Evolutionary conservation across 1,140 invertebrate genomes (phyloP), one percentile per base, ranked within the genome.

Genomic region (Sinella curviseta): DNA sequence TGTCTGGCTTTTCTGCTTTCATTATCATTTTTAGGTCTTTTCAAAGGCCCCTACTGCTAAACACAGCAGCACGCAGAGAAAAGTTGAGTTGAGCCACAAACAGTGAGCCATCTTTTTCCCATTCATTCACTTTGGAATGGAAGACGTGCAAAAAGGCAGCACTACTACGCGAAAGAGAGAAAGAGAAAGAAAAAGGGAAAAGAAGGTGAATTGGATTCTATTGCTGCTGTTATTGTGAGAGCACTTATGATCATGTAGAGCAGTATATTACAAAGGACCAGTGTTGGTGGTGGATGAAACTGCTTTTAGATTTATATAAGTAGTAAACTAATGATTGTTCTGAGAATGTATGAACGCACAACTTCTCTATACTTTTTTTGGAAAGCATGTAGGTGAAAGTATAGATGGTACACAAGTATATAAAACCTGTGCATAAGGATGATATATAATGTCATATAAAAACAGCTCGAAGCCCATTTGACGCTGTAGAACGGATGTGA

Each of bases 161-260:
- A n/a, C n/a, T n/a, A n/a, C 39, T 12, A 20, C 39, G 20, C 8
- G 39, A 65, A n/a, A 65, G 16, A 4, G 57, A 26, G 57, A 17
- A 14, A 17, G 57, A 65, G 20, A 48, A 20, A 26, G 4, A n/a
- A 65, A 8, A 26, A n/a, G 57, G 57, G 57, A 65, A 65, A 65
- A 65, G 57, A 65, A 65, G 57, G 57, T n/a, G 57, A 26, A 65
- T 65, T 65, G 57, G 57, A 65, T 65, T 65, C 57, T 26, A 65
- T 65, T 65, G 57, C 24, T 65, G 14, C 57, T 65, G 57, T 65
- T 65, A 65, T 65, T 65, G 57, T 65, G 57, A 65, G 57, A 65
- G 24, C 57, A 65, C 57, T 65, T 65, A 65, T 26, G 57, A 65
- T 65, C 57, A 65, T 65, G 24, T 26, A 26, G 24, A 65, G 24